Evolutionary conservation across 2,113 vertebrate genomes (phyloP).

Genomic region (Hoplias malabaricus): DNA sequence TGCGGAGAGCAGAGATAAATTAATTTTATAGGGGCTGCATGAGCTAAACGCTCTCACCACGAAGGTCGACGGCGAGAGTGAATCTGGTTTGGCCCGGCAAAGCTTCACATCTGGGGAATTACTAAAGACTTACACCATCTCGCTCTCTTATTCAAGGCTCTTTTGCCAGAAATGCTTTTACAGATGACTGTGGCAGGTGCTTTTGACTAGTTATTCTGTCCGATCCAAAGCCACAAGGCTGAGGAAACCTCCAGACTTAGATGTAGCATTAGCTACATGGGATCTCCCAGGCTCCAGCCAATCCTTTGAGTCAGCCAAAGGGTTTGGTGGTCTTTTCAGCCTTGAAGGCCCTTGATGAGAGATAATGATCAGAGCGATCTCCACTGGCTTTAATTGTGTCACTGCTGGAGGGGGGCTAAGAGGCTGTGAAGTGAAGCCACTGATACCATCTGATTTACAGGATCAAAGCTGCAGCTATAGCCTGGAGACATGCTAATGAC

Average conservation of each 20-base stretch:
- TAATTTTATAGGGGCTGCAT: constrained; percentile 70
- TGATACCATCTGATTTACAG: constrained; percentile 68
- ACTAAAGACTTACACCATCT: constrained; percentile 59
- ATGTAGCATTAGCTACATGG: constrained; percentile 47
- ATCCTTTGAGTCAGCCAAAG: constrained; percentile 12
- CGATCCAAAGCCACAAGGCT: constrained; percentile 1
- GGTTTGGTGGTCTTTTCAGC: constrained; percentile 42
- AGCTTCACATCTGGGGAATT: constrained; percentile 71
- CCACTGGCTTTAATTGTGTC: constrained; percentile 57
- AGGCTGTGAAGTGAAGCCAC: constrained; percentile 52
- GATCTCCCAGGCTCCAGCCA: constrained; percentile 41
- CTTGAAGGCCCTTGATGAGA: constrained; percentile 43
- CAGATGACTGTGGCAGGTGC: constrained; percentile 17
- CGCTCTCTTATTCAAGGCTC: background rate
- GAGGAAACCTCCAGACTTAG: constrained; percentile 44
- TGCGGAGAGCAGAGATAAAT: constrained; percentile 61
- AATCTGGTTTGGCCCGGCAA: constrained; percentile 69
- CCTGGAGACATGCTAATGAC: constrained; percentile 55
- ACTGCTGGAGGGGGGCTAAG: constrained; percentile 34
- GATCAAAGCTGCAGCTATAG: constrained; percentile 68
- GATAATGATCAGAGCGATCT: constrained; percentile 71
- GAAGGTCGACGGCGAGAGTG: constrained; percentile 72
- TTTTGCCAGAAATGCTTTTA: constrained; percentile 18
- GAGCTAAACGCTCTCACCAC: constrained; percentile 69
- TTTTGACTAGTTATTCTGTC: constrained; percentile 31